phyloP scores from a whole-genome alignment of 1,140 invertebrate genomes.

The Eueides isabella region DNA sequence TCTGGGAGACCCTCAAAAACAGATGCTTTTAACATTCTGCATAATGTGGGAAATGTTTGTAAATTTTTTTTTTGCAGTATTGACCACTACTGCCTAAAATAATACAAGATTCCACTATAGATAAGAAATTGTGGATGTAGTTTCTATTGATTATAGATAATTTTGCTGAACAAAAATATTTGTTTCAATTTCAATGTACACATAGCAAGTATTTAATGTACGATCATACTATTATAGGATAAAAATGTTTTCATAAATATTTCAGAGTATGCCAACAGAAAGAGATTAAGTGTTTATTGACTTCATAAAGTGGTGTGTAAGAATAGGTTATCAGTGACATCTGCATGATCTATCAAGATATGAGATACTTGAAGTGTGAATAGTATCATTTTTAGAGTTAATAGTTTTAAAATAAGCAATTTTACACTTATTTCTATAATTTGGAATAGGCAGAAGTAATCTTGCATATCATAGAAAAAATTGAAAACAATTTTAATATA shows the following conservation, averaged over 20 bases:
- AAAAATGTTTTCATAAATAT: not conserved
- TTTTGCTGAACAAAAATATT: not conserved
- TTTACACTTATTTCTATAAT: too few relatives aligned
- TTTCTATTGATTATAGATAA: not conserved
- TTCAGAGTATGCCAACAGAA: slow-evolving; percentile 20
- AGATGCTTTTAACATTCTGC: too few relatives aligned
- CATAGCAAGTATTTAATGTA: too few relatives aligned
- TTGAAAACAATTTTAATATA: not conserved
- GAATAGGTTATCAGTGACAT: slow-evolving; percentile 43
- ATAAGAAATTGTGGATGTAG: not conserved
- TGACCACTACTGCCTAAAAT: too few relatives aligned
- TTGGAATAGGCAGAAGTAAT: too few relatives aligned
- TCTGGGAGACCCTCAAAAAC: too few relatives aligned
- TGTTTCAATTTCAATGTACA: not conserved
- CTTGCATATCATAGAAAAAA: not conserved
- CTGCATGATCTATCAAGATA: slow-evolving; percentile 33
- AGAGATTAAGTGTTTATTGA: slow-evolving; percentile 42
- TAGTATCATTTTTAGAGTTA: not conserved
- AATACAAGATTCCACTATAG: too few relatives aligned
- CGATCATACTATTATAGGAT: not conserved
- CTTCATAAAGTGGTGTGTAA: slow-evolving; percentile 39
- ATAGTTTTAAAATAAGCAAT: not conserved
- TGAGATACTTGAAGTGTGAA: slow-evolving; percentile 11
- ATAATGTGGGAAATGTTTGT: too few relatives aligned
- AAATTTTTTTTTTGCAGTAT: too few relatives aligned